Percentiles rank a stretch among this genome's conserved stretches.
Evolutionary conservation across 1,140 invertebrate genomes (phyloP).

Genomic region (Oscheius sp.): DNA sequence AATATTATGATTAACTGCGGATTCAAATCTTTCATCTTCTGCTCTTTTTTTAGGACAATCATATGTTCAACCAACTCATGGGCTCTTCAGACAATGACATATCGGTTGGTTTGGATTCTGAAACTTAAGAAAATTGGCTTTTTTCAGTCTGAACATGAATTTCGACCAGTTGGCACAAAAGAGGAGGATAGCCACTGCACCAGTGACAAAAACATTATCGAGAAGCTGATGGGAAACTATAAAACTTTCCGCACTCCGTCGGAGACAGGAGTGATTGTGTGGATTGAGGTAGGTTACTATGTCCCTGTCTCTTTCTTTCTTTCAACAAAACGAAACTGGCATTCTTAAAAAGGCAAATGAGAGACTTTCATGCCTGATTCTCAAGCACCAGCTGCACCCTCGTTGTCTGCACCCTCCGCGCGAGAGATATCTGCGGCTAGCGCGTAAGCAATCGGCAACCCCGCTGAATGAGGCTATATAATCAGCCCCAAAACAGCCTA

Average conservation of each 20-base stretch:
- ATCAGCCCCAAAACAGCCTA: too few relatives aligned
- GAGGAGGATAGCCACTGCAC: conserved; percentile 40
- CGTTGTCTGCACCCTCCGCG: too few relatives aligned
- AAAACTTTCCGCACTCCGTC: conserved; percentile 48
- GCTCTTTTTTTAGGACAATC: too few relatives aligned
- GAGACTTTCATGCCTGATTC: too few relatives aligned
- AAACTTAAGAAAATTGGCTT: background rate
- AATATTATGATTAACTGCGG: too few relatives aligned
- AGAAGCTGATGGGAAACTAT: conserved; percentile 42
- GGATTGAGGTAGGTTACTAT: conserved; percentile 44
- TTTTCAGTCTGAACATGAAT: background rate
- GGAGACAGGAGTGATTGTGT: conserved; percentile 48
- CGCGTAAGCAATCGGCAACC: too few relatives aligned
- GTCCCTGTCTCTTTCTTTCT: background rate
- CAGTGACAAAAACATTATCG: conserved; percentile 48
- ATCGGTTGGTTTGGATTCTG: conserved; percentile 7
- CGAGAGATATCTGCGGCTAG: too few relatives aligned
- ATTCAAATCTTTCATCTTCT: too few relatives aligned
- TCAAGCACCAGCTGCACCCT: too few relatives aligned
- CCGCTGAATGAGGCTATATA: too few relatives aligned
- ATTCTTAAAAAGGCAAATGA: background rate
- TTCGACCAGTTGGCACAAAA: too few relatives aligned
- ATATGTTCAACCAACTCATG: too few relatives aligned
- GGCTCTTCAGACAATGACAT: conserved; percentile 17
- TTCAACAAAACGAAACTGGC: background rate